Evolutionary conservation across 1,140 invertebrate species (phyloP), one percentile per base, ranked within the genome.

Genomic region (Aphelenchoides fujianensis): DNA sequence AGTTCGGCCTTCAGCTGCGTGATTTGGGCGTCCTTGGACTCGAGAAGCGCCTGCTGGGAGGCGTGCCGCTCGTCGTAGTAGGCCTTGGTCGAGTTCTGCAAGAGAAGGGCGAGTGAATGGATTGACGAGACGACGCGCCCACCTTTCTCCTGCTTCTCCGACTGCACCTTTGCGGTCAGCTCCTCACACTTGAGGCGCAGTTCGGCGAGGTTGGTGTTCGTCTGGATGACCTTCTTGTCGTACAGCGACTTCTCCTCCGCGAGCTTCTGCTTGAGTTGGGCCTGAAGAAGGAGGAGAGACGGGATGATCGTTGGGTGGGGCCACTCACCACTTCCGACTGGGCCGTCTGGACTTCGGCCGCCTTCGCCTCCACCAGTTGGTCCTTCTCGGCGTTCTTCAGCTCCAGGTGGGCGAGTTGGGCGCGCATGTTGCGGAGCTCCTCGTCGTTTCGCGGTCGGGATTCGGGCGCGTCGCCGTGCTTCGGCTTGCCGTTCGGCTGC

Each of bases 1-100:
- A 61, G 2, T 31, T 61, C 31, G n/a, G 19, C 16, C 2, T 61
- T n/a, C 16, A 61, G 31, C 36, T 61, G n/a, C 31, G n/a, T n/a
- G 59, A 61, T n/a, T 2, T 61, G 59, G 36, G 59, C 59, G 36
- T 61, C 59, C 2, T 61, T 61, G 19, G n/a, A 31, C 2, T n/a
- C n/a, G 16, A 61, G 19, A 16, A 61, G 2, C 2, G 59, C n/a
- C 36, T 61, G 59, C 27, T 19, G 2, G n/a, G 59, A 61, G n/a
- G n/a, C n/a, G 19, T 31, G n/a, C 27, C 31, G n/a, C 36, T 61
- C 59, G 2, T 61, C 59, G 31, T 61, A 61, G 31, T 61, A 31
- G n/a, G 28, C 59, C 27, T 61, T 61, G n/a, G 59, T 31, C 16
- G 59, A 61, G 36, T 16, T 31, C 59, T 61, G 2, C n/a, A 61